These are phyloP conservation scores for Phortica okadai DNA, from an alignment of 2,888 invertebrate species.

Conservation along the genomic window DNA sequence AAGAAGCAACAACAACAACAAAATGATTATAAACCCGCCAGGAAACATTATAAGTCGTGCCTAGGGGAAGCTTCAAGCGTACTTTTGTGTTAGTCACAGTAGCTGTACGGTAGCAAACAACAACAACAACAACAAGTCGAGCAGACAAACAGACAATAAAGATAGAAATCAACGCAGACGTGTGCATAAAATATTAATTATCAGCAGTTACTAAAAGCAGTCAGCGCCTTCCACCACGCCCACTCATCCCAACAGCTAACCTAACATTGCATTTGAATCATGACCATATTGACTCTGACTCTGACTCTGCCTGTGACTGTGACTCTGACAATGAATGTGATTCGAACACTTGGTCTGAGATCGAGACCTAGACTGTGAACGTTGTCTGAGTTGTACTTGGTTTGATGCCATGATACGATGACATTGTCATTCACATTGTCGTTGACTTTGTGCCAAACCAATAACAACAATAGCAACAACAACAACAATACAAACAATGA, in stretches of 20 bases:
- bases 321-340: constrained; percentile 2
- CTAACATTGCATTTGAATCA: not conserved
- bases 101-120: not conserved
- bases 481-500: constrained; percentile 16
- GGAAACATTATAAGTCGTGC: not conserved
- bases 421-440: not conserved
- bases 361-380: not conserved
- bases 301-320: constrained; percentile 15
- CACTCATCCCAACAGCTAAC: not conserved
- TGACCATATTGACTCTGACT: constrained; percentile 9
- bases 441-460: constrained; percentile 16
- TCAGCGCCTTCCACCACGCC: constrained; percentile 16
- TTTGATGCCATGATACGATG: not conserved
- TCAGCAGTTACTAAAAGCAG: constrained; percentile 61
- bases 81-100: not conserved
- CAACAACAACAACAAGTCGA: not conserved
- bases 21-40: not conserved
- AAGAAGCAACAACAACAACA: constrained; percentile 12
- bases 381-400: not conserved
- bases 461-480: not conserved
- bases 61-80: not conserved
- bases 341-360: not conserved
- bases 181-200: constrained; percentile 69
- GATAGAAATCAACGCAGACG: constrained; percentile 68
- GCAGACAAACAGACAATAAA: constrained; percentile 67